Percentiles rank a stretch among this genome's conserved stretches.
These are phyloP conservation scores for Amphipyra tragopoginis DNA, from an alignment of 2,888 invertebrate species.

Conservation along the genomic window DNA sequence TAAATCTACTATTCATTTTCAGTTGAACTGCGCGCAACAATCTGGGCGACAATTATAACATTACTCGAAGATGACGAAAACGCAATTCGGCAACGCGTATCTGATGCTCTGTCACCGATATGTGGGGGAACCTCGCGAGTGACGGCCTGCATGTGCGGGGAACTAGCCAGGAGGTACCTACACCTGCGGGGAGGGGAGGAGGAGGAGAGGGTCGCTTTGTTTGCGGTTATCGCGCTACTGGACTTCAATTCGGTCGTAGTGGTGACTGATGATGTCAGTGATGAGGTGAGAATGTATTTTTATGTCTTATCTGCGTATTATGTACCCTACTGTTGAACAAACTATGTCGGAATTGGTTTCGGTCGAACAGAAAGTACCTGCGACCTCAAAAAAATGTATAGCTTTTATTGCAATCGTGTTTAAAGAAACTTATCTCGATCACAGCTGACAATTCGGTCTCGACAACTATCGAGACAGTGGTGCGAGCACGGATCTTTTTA, in stretches of 20 bases:
- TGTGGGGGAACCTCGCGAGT: slow-evolving; percentile 48
- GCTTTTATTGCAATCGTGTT: too few species aligned
- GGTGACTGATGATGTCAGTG: slow-evolving; percentile 70
- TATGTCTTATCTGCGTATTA: too few species aligned
- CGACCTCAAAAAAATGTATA: too few species aligned
- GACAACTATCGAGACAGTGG: too few species aligned
- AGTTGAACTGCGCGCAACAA: slow-evolving; percentile 74
- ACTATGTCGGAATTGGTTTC: too few species aligned
- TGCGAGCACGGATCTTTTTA: too few species aligned
- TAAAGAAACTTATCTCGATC: too few species aligned
- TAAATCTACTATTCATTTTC: slow-evolving; percentile 30
- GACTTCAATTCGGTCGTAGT: slow-evolving; percentile 76
- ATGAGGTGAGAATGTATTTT: slow-evolving; percentile 69
- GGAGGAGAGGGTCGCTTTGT: slow-evolving; percentile 49
- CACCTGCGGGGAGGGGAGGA: slow-evolving; percentile 15
- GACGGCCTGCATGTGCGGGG: slow-evolving; percentile 54
- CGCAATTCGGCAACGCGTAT: slow-evolving; percentile 72
- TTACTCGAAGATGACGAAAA: slow-evolving; percentile 89
- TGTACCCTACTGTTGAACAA: too few species aligned
- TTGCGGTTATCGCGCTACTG: slow-evolving; percentile 71
- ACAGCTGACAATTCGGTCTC: too few species aligned
- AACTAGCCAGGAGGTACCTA: slow-evolving; percentile 38
- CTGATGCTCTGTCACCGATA: slow-evolving; percentile 51
- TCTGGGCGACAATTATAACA: slow-evolving; percentile 80
- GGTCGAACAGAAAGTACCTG: too few species aligned